Evolutionary conservation across 2,113 vertebrate species (phyloP), one percentile per base, ranked within the genome.

Genomic region (Plecturocebus donacophilus): DNA sequence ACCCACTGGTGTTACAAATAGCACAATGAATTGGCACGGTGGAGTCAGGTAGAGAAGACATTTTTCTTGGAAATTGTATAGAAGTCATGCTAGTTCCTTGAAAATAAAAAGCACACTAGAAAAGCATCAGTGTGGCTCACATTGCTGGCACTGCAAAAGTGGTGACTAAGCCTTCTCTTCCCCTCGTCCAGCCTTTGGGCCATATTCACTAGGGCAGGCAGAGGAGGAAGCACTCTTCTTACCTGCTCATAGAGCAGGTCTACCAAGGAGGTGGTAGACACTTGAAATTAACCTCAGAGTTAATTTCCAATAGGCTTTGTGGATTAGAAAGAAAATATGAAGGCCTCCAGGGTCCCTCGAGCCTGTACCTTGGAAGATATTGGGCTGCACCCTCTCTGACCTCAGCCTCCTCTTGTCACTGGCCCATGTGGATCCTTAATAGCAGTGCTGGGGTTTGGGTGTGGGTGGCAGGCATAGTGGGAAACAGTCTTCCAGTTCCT

Each of bases 91-190:
- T 17, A 52, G 25, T 35, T 3, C 11, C 68, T 68, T 52, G 38
- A 49, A 54, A 25, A 17, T 35, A 40, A n/a, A 23, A 56, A 54
- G 49, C 21, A 47, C 45, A 3, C n/a, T 12, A 13, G 38, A 14
- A 52, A 4, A 11, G 0, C 8, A 4, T 14, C 0, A 11, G 32
- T 7, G 71, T 25, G 38, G 66, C 23, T 23, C 5, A 30, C 20
- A 2, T 10, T 10, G 13, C 56, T 64, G 0, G 56, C 38, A 2
- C 23, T 20, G 14, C 16, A n/a, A 30, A 56, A 64, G 5, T n/a
- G 66, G 27, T 54, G 32, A 30, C 58, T 23, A 16, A 42, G 47
- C 11, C 45, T 87, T 77, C 84, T 58, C 47, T n/a, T 8, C 64
- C 40, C 32, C 49, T 6, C 75, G 35, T 13, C 80, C n/a, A 40